Percentiles rank a stretch among this genome's conserved stretches.
Conservation (phyloP, 2,113 vertebrate genomes). For the Oryzias woworae region DNA sequence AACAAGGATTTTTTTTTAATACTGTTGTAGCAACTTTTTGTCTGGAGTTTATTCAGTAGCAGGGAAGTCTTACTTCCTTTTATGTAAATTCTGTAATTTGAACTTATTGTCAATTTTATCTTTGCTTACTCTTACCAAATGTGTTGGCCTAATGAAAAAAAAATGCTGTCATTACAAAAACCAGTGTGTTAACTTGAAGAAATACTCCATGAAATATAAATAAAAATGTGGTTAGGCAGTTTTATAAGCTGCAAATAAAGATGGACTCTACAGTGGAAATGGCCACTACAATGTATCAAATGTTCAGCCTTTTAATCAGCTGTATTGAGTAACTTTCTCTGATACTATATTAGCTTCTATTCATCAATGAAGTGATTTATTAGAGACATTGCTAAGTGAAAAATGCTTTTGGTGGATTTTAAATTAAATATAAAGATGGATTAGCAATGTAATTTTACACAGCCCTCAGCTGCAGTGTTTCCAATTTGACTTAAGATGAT, state of each 20-base stretch:
- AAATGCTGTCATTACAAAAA: too few species aligned
- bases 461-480: slow-evolving; percentile 1
- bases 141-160: too few species aligned
- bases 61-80: too few species aligned
- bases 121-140: too few species aligned
- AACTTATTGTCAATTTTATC: too few species aligned
- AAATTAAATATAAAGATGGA: slow-evolving; percentile 23
- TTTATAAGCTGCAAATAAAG: slow-evolving; percentile 23
- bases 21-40: too few species aligned
- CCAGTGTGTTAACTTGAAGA: too few species aligned
- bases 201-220: neutral
- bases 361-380: slow-evolving; percentile 25
- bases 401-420: slow-evolving; percentile 5
- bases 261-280: slow-evolving; percentile 12
- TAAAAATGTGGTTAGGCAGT: neutral
- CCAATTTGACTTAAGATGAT: slow-evolving; percentile 14
- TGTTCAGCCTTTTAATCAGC: slow-evolving; percentile 41
- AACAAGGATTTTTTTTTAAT: too few species aligned
- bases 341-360: slow-evolving; percentile 15
- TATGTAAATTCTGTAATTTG: too few species aligned
- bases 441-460: slow-evolving; percentile 6
- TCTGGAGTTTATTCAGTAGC: too few species aligned
- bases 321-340: slow-evolving; percentile 35
- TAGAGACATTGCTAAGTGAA: slow-evolving; percentile 10
- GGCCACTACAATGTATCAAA: slow-evolving; percentile 18